Conservation (phyloP, 2,113 vertebrate genomes). For the Psilopogon haemacephalus region DNA sequence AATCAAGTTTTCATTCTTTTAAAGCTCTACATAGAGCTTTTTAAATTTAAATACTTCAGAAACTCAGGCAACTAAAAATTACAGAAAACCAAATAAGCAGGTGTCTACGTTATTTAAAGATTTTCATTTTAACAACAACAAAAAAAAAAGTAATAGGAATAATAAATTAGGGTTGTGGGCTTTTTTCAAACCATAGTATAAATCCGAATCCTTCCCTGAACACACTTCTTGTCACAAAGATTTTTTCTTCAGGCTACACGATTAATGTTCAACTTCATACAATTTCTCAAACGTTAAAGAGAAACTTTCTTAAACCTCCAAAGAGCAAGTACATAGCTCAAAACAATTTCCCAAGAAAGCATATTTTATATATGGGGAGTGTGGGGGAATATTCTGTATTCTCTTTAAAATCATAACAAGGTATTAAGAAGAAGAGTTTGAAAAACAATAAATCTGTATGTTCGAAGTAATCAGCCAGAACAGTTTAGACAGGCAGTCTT, state of each 20-base stretch:
- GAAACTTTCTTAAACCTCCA: not conserved
- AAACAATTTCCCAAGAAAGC: not conserved
- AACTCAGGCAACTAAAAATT: not conserved
- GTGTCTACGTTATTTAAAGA: not conserved
- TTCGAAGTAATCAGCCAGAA: not conserved
- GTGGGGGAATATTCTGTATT: not conserved
- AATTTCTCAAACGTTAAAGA: not conserved
- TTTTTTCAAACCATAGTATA: not conserved
- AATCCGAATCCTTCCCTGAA: not conserved
- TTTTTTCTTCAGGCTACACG: not conserved
- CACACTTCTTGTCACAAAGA: not conserved
- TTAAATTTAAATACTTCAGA: not conserved
- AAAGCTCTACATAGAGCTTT: not conserved
- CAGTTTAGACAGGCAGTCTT: not conserved
- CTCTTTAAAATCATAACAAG: not conserved
- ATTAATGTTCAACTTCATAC: not conserved
- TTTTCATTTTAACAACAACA: not conserved
- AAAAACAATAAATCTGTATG: not conserved
- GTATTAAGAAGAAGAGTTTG: not conserved
- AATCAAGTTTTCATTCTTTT: not conserved
- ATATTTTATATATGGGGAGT: not conserved
- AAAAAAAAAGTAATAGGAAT: not conserved
- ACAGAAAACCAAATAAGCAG: not conserved
- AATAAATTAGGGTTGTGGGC: not conserved
- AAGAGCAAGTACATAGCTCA: not conserved